A percentile compares a stretch with the other conserved stretches of the same genome.
Evolutionary conservation across 2,113 vertebrate species (phyloP).

Genomic region (Gadus chalcogrammus): DNA sequence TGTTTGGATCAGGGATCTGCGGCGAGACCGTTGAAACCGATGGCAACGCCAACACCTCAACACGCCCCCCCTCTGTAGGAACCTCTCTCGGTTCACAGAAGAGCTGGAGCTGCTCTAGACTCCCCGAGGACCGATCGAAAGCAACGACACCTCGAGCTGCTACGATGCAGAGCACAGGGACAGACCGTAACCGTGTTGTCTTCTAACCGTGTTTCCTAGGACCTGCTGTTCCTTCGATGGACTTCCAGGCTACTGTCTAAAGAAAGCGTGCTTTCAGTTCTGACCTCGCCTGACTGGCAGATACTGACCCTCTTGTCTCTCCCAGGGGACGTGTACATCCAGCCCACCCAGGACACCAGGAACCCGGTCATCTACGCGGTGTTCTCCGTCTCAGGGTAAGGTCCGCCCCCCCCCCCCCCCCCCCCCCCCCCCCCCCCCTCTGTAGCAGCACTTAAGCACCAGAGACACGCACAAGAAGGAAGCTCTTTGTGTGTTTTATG

Average conservation of each 20-base stretch:
- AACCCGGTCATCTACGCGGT: constrained; percentile 96
- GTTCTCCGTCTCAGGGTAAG: constrained; percentile 94
- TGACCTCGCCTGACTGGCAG: constrained; percentile 19
- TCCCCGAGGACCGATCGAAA: constrained; percentile 20
- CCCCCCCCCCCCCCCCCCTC: no score
- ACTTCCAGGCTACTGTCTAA: background rate
- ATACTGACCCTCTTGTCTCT: constrained; percentile 48
- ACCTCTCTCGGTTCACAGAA: background rate
- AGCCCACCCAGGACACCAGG: constrained; percentile 95
- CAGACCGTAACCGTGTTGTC: background rate
- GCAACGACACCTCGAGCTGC: background rate
- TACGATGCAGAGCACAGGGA: constrained; percentile 19
- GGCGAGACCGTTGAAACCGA: constrained; percentile 38
- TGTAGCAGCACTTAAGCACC: background rate
- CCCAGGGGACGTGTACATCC: constrained; percentile 94
- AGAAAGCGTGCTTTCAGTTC: background rate
- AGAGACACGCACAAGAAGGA: no score
- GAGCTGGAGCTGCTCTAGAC: background rate
- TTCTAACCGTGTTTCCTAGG: constrained; percentile 19
- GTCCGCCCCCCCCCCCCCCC: no score
- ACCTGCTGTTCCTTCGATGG: background rate
- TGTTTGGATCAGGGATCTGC: constrained; percentile 43
- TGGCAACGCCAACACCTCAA: constrained; percentile 7
- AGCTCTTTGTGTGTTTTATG: no score
- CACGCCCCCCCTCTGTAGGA: background rate